Evolutionary conservation across 2,888 invertebrate genomes (phyloP), one percentile per base, ranked within the genome.

Genomic region (Augochlorella aurata): DNA sequence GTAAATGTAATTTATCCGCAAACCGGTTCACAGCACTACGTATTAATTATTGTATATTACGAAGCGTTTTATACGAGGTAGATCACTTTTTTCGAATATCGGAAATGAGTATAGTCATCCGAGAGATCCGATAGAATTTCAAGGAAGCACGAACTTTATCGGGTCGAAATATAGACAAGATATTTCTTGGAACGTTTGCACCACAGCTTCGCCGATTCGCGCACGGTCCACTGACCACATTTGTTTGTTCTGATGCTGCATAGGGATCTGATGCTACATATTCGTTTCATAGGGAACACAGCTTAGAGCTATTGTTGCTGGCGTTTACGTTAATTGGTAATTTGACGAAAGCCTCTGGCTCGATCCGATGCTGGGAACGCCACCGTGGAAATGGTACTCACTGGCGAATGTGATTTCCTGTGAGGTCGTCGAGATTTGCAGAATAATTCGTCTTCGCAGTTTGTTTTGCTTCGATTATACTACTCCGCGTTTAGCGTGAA

Each of bases 241-340:
- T 79, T 73, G 65, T 75, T 81, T 81, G 79, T 71, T 77, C 77
- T 76, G 77, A 68, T 72, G 83, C 71, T 84, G 69, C 79, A 75
- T 16, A 58, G 58, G 58, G 58, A 58, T 77, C 75, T 70, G 77
- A 65, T 74, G 84, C 66, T 84, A 66, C 79, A 75, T 58, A 58
- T 58, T 79, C 82, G 83, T 82, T 84, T 67, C 83, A 74, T 66
- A 87, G 87, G 88, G 84, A 89, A 87, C 88, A 90, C 89, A 91
- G 89, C 90, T 92, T 83, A 79, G 87, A 90, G 90, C 91, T 91
- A 91, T 91, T 91, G 90, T 90, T 88, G 86, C 80, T 91, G 81
- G 87, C 88, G 86, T 89, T 89, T 87, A 88, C 88, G 90, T 92
- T 91, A 92, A 92, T 92, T 91, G 89, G 89, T 91, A 89, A 90